These are phyloP conservation scores for Mythimna lalbum DNA, from an alignment of 2,888 invertebrate species.

Conservation along the genomic window DNA sequence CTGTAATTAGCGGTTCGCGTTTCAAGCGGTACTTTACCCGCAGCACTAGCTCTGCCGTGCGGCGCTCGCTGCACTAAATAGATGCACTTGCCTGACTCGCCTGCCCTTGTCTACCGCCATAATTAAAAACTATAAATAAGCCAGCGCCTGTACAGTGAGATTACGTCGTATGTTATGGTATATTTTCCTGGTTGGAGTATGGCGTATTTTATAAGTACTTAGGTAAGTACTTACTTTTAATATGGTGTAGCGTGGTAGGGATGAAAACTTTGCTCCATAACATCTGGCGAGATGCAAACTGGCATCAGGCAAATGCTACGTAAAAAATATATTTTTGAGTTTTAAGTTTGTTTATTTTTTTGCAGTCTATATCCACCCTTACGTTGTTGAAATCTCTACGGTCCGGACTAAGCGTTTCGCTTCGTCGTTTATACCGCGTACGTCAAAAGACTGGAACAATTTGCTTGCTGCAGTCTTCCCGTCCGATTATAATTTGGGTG, in stretches of 20 bases:
- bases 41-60: background rate
- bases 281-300: background rate
- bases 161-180: slow-evolving; percentile 40
- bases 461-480: too few species aligned
- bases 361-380: too few species aligned
- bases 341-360: too few species aligned
- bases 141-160: slow-evolving; percentile 38
- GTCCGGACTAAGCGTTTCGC: too few species aligned
- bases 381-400: too few species aligned
- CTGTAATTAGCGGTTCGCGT: slow-evolving; percentile 55
- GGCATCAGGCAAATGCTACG: too few species aligned
- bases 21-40: slow-evolving; percentile 36
- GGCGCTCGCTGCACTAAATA: slow-evolving; percentile 21
- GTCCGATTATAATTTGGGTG: too few species aligned
- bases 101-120: slow-evolving; percentile 37
- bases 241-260: background rate
- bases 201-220: slow-evolving; percentile 11
- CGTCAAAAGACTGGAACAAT: too few species aligned
- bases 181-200: background rate
- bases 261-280: background rate
- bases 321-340: too few species aligned
- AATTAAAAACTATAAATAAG: slow-evolving; percentile 60
- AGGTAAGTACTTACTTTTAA: slow-evolving; percentile 11
- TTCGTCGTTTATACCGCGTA: too few species aligned
- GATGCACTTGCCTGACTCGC: slow-evolving; percentile 29